Percentiles rank a stretch among this genome's conserved stretches.
These are phyloP conservation scores for Hemistola chrysoprasaria DNA, from an alignment of 2,888 invertebrate species.

Conservation along the genomic window DNA sequence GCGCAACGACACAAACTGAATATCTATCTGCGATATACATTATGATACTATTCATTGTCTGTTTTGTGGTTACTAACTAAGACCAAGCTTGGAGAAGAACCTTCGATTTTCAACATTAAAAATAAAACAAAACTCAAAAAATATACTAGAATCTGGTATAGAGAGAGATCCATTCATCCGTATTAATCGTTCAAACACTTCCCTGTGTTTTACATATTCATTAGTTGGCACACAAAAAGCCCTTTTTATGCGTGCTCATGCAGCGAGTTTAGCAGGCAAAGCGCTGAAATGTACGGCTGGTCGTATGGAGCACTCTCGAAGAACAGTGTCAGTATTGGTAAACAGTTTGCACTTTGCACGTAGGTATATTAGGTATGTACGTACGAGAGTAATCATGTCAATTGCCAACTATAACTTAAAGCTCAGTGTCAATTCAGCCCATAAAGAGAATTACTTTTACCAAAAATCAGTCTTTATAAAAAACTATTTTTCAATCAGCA, in stretches of 20 bases:
- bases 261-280: slow-evolving; percentile 14
- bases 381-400: slow-evolving; percentile 7
- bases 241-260: slow-evolving; percentile 29
- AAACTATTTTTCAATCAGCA: no score
- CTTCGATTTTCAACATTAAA: no score
- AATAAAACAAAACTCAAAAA: no score
- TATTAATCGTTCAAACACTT: slow-evolving; percentile 12
- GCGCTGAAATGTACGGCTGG: slow-evolving; percentile 12
- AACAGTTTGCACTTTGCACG: neutral
- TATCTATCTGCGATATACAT: no score
- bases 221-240: slow-evolving; percentile 26
- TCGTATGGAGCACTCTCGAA: neutral
- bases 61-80: no score
- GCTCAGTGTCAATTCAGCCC: no score
- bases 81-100: no score
- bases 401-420: neutral
- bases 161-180: slow-evolving; percentile 10
- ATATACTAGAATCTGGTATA: neutral
- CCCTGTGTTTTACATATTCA: slow-evolving; percentile 18
- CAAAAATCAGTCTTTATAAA: no score
- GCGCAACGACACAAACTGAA: no score
- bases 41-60: no score
- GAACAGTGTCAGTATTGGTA: no score
- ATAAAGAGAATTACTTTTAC: no score
- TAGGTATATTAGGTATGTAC: slow-evolving; percentile 3